A percentile compares a stretch with the other conserved stretches of the same genome.
Conservation (phyloP, 2,888 invertebrate genomes). For the Pantelozetes paolii region DNA sequence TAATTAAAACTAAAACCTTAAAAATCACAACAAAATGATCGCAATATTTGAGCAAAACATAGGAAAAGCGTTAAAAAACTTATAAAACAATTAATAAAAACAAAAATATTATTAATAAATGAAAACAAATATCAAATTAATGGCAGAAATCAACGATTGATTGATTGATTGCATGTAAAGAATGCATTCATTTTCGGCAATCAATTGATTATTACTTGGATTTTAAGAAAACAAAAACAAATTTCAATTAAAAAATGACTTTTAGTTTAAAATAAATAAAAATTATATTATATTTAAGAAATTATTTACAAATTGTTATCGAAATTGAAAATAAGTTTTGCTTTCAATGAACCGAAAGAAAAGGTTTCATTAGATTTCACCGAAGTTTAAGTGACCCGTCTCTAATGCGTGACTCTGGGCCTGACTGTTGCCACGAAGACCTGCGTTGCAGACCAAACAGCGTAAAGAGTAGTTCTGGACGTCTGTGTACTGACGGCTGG, state of each 20-base stretch:
- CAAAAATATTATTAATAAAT: not conserved
- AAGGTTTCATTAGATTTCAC: constrained; percentile 51
- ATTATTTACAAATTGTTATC: not conserved
- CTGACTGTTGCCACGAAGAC: constrained; percentile 72
- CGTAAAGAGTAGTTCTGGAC: constrained; percentile 77
- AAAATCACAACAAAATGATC: not conserved
- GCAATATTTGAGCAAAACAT: not conserved
- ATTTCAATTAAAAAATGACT: not conserved
- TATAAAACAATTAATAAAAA: not conserved
- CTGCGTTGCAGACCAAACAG: constrained; percentile 72
- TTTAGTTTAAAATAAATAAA: not conserved
- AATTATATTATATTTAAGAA: not conserved
- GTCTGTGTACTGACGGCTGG: constrained; percentile 84
- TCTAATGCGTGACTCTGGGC: constrained; percentile 78
- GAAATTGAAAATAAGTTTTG: not conserved
- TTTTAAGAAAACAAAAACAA: not conserved
- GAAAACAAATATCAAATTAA: not conserved
- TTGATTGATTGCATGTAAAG: not conserved
- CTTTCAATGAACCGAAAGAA: too few species aligned
- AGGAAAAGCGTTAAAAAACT: not conserved
- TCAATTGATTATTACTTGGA: not conserved
- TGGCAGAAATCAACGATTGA: too few species aligned
- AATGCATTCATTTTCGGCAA: not conserved
- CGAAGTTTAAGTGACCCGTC: constrained; percentile 66
- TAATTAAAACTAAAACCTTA: not conserved